Evolutionary conservation across 2,113 vertebrate species (phyloP), one percentile per base, ranked within the genome.

Genomic region (Pteronura brasiliensis): DNA sequence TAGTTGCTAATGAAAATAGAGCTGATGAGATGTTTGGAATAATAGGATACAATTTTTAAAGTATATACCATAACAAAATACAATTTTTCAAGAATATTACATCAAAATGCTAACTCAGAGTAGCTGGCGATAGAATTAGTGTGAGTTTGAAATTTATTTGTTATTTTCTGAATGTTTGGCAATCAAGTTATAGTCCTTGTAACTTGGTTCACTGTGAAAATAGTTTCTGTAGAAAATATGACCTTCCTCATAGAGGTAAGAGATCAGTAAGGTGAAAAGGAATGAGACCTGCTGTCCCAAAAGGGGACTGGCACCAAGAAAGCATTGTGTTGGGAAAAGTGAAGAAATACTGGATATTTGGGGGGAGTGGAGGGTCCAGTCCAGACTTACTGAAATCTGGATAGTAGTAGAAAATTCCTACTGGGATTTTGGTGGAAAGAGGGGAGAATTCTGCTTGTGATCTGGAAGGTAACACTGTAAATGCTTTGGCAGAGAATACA

Each of bases 141-240:
- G 23, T 76, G 23, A 77, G 57, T 63, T 93, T 49, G 82, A 49
- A 29, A 23, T 59, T 67, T 36, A 57, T 42, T 71, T 10, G 36
- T 36, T 80, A 71, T 71, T 57, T 90, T 77, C 27, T 90, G 11
- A 77, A 29, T 84, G 3, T 76, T 90, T 47, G 52, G 80, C 31
- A 74, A 84, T 25, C 4, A 44, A 61, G 31, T 39, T 47, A 8
- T 29, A 82, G 44, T 84, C 15, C 55, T 88, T 74, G 83, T 29
- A 36, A 52, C 14, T 57, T 80, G 76, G 25, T 55, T 92, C 77
- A 4, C 83, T 90, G 31, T 74, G 12, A 92, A 94, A 93, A 59
- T 47, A 47, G 18, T n/a, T 67, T 92, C 72, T 79, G 39, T 27
- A 42, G 65, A 80, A 84, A n/a, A 55, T 89, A 15, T 18, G 25